Conservation (phyloP, 1,140 invertebrate species). For the Hylaeus volcanicus region DNA sequence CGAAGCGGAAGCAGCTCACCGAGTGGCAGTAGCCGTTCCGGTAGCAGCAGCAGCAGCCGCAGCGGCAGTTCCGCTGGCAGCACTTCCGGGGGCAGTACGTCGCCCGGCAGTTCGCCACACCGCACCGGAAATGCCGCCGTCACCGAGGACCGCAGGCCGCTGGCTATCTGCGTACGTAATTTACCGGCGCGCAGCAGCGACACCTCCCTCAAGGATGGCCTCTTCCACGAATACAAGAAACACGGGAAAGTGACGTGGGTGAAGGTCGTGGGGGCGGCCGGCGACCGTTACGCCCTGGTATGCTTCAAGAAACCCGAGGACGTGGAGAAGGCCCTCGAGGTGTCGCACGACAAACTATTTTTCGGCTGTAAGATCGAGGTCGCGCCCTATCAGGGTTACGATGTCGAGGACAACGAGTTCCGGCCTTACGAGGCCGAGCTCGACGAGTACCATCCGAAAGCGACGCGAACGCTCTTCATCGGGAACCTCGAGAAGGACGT, state of each 20-base stretch:
- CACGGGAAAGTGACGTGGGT: constrained; percentile 98
- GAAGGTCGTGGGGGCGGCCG: constrained; percentile 91
- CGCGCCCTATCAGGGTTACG: constrained; percentile 91
- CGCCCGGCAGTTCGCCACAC: constrained; percentile 78
- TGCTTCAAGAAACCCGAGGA: constrained; percentile 98
- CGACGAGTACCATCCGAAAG: constrained; percentile 97
- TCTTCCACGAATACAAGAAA: constrained; percentile 99
- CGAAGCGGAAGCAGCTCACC: constrained; percentile 80
- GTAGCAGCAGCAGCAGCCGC: constrained; percentile 83
- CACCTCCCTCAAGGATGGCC: constrained; percentile 96
- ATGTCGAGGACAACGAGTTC: constrained; percentile 93
- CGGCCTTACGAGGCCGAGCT: constrained; percentile 96
- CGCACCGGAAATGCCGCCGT: constrained; percentile 71
- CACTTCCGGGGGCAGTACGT: constrained; percentile 78
- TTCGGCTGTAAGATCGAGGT: constrained; percentile 98
- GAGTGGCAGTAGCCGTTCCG: constrained; percentile 82
- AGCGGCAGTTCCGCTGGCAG: constrained; percentile 81
- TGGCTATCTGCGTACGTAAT: constrained; percentile 96
- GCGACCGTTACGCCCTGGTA: constrained; percentile 91
- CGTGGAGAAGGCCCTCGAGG: constrained; percentile 96
- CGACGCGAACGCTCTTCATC: constrained; percentile 92
- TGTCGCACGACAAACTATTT: constrained; percentile 97
- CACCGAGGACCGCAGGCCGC: constrained; percentile 87
- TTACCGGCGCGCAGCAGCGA: constrained; percentile 93
- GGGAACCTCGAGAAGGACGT: constrained; percentile 98